Evolutionary conservation across 2,797 vertebrate genomes (phyloP), one percentile per base, ranked within the genome.

Genomic region (Protosalanx chinensis): DNA sequence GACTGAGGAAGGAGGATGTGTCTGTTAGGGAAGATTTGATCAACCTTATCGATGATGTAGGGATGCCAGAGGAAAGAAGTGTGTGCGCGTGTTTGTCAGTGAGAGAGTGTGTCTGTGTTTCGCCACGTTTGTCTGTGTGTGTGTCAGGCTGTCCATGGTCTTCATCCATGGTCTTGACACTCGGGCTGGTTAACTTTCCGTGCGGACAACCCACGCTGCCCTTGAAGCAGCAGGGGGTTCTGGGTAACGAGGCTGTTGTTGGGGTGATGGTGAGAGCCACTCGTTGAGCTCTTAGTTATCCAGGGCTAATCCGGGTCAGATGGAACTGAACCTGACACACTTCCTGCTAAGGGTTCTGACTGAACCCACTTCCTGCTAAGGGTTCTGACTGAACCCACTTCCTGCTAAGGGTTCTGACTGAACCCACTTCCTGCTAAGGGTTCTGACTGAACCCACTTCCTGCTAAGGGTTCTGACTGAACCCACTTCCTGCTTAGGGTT

Each of bases 91-190:
- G 68, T 29, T 6, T 18, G 51, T 72, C 59, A 37, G 67, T 75
- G 68, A 76, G 69, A 74, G 68, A 58, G 46, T 16, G 49, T 79
- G 70, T 78, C 71, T 73, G 49, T 64, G 72, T 68, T 29, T 64
- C 32, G 16, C 5, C 46, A 16, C 23, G 4, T 53, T 2, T 49
- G 20, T 56, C 29, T 49, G 73, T 65, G 58, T 56, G 12, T 72
- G 33, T 73, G 35, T 72, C 70, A 71, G 65, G 51, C 18, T 41
- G 37, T 41, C 7, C 37, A 41, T 12, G 8, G 8, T 12, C 37
- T 41, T 12, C 2, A 41, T 41, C 10, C 37, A 41, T 8, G 37
- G 37, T 12, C 37, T 41, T 41, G 6, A 41, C 37, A 41, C 37
- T 46, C 41, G 3, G 10, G 41, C 41, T 46, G 41, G 41, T 46